A percentile compares a stretch with the other conserved stretches of the same genome.
Evolutionary conservation across 2,888 invertebrate species (phyloP).

Genomic region (Xanthostigma xanthostigma): DNA sequence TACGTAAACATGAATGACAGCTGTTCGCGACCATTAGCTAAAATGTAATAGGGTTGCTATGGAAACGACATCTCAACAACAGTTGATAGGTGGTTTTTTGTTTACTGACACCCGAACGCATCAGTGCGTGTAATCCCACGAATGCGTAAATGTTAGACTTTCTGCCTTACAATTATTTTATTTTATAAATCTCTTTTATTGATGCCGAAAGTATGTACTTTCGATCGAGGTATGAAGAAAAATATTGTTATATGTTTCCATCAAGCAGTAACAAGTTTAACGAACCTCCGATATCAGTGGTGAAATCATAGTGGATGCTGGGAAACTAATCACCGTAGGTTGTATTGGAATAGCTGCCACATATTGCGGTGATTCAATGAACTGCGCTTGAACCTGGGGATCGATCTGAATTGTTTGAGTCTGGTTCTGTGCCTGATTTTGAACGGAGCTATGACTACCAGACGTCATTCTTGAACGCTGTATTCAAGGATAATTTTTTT

Average conservation of each 20-base stretch:
- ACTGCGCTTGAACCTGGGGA: conserved; percentile 18
- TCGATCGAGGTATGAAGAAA: neutral
- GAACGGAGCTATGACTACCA: conserved; percentile 12
- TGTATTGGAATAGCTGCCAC: conserved; percentile 42
- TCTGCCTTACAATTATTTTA: too few species aligned
- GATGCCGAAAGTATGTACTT: too few species aligned
- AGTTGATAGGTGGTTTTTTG: too few species aligned
- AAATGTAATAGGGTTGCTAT: too few species aligned
- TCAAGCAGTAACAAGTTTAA: neutral
- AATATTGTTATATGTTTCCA: neutral
- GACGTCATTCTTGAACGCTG: conserved; percentile 24
- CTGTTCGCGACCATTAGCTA: too few species aligned
- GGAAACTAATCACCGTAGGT: conserved; percentile 35
- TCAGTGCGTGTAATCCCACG: too few species aligned
- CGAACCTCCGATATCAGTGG: conserved; percentile 23
- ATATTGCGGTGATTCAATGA: conserved; percentile 35
- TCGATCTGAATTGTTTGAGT: conserved; percentile 11
- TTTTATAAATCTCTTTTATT: too few species aligned
- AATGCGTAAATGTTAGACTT: too few species aligned
- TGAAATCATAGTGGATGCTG: conserved; percentile 28
- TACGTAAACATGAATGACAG: too few species aligned
- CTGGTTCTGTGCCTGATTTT: conserved; percentile 16
- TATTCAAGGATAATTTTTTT: conserved; percentile 4
- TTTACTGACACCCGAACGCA: too few species aligned
- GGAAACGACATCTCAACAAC: too few species aligned